Percentiles rank a stretch among this genome's conserved stretches.
phyloP scores from a whole-genome alignment of 2,797 vertebrate genomes.

The Masticophis lateralis region DNA sequence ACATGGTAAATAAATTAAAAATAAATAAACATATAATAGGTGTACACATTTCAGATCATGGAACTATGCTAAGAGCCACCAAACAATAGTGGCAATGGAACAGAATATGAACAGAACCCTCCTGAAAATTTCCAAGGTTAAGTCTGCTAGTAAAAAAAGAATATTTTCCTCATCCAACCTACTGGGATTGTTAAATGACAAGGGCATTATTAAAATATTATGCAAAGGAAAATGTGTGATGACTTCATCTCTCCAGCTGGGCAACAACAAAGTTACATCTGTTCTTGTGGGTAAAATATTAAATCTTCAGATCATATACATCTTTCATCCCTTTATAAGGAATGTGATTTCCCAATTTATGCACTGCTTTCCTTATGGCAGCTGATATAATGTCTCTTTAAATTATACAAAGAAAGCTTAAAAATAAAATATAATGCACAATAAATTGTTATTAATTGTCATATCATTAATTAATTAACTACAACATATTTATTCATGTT shows the following conservation, averaged over 20 bases:
- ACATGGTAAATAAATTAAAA: not conserved
- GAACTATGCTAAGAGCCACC: not conserved
- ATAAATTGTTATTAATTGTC: slow-evolving; percentile 6
- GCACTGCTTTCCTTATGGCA: slow-evolving; percentile 8
- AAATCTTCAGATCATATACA: not conserved
- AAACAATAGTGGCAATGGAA: not conserved
- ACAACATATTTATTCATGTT: slow-evolving; percentile 13
- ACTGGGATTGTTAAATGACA: not conserved
- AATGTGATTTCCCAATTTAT: not conserved
- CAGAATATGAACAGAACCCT: not conserved
- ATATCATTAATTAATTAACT: slow-evolving; percentile 8
- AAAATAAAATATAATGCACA: not conserved
- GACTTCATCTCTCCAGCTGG: not conserved
- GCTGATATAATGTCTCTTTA: not conserved
- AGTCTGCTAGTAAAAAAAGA: not conserved
- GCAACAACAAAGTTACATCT: not conserved
- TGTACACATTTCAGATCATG: not conserved
- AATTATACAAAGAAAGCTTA: slow-evolving; percentile 15
- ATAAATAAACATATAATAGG: not conserved
- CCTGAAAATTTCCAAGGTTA: not conserved
- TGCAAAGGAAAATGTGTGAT: not conserved
- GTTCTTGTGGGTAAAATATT: not conserved
- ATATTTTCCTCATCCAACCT: not conserved
- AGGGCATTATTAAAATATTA: not conserved
- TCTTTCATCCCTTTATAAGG: not conserved